phyloP scores from a whole-genome alignment of 1,140 invertebrate species.

The Phocides pigmalion region DNA sequence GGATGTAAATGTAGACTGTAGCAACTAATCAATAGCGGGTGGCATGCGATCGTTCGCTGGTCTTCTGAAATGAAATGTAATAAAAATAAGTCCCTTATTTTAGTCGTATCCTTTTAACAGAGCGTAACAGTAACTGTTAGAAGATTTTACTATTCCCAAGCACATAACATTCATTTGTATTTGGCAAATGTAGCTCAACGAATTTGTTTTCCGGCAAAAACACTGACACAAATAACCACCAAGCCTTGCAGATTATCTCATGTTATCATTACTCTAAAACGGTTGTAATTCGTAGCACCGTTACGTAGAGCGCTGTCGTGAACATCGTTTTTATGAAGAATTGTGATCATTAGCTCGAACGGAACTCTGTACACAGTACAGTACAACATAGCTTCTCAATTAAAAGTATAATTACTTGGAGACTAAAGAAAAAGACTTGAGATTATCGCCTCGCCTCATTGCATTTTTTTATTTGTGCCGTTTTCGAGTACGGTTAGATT shows the following conservation, averaged over 20 bases:
- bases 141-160: not conserved
- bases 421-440: not conserved
- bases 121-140: not conserved
- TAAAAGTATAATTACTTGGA: not conserved
- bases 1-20: too few species aligned
- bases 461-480: too few species aligned
- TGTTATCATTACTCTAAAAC: constrained; percentile 44
- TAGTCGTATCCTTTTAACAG: too few species aligned
- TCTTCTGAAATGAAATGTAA: too few species aligned
- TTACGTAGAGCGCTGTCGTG: constrained; percentile 39
- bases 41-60: too few species aligned
- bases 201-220: constrained; percentile 31
- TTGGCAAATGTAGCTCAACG: constrained; percentile 39
- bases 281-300: constrained; percentile 38
- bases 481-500: too few species aligned
- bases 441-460: too few species aligned
- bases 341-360: constrained; percentile 26
- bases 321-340: constrained; percentile 39
- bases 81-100: too few species aligned
- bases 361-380: not conserved
- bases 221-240: constrained; percentile 33
- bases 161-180: not conserved
- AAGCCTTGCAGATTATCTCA: constrained; percentile 22
- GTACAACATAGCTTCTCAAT: not conserved
- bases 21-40: too few species aligned